Percentiles rank a stretch among this genome's conserved stretches.
Evolutionary conservation across 1,140 invertebrate species (phyloP).

Genomic region (Dinoponera quadriceps): DNA sequence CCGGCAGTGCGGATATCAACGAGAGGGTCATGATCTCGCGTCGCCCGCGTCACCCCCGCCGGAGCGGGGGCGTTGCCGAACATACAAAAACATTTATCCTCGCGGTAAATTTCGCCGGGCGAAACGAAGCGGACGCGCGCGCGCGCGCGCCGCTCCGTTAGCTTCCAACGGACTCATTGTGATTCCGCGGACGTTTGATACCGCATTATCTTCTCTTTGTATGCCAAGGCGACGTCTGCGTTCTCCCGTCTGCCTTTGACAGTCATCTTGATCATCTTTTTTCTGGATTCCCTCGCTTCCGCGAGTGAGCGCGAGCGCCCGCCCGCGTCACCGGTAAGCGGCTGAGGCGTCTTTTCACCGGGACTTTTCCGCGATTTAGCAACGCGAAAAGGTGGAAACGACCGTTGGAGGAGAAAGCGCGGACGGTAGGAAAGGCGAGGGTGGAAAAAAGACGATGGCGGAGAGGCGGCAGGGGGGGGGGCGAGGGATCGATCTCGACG

Average conservation of each 20-base stretch:
- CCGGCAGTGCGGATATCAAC: neutral
- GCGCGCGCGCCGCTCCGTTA: conserved; percentile 4
- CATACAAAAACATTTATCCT: conserved; percentile 55
- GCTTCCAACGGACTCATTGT: conserved; percentile 51
- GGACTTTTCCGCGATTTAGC: conserved; percentile 65
- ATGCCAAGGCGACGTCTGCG: conserved; percentile 41
- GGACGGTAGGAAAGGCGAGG: neutral
- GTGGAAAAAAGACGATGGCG: neutral
- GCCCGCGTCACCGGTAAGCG: conserved; percentile 51
- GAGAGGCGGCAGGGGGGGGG: neutral
- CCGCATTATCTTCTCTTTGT: conserved; percentile 59
- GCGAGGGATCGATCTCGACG: conserved; percentile 60
- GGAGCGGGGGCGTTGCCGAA: neutral
- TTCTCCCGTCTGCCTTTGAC: conserved; percentile 53
- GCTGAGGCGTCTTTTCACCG: conserved; percentile 65
- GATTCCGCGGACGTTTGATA: conserved; percentile 59
- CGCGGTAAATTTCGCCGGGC: conserved; percentile 41
- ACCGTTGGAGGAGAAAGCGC: conserved; percentile 16
- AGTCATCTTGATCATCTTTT: conserved; percentile 67
- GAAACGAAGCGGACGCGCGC: neutral
- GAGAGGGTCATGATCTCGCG: conserved; percentile 12
- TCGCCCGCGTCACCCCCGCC: neutral
- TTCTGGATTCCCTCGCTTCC: conserved; percentile 36
- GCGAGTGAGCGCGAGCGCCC: neutral
- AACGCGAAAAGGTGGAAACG: conserved; percentile 48